Evolutionary conservation across 2,797 vertebrate species (phyloP), one percentile per base, ranked within the genome.

Genomic region (Brachymystax lenok): DNA sequence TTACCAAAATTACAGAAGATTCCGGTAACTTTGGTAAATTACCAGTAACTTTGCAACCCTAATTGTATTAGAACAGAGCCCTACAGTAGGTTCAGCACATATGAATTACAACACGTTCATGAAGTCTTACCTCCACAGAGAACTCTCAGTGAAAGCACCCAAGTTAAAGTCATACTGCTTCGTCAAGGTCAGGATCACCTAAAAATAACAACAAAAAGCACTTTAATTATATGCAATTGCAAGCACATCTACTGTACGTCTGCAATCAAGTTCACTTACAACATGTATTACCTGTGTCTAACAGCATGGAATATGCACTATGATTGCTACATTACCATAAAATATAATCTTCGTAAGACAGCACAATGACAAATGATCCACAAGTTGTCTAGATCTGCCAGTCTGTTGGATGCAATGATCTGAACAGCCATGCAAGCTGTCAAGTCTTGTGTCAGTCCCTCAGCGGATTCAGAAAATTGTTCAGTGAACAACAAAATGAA

Each of bases 121-220:
- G 46, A 28, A 35, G 51, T 74, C 96, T 88, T 95, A 99, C 98
- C 98, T 98, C 98, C 98, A 99, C 19, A 99, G 94, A 1, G 98
- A 99, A 85, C 98, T 99, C 91, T 99, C 97, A 0, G 98, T 99
- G 79, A 99, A 98, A 0, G 96, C 98, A 17, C 97, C 97, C 88
- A 99, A 78, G 90, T 99, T 99, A 93, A 99, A 97, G 92, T 99
- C 98, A 8, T 97, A 98, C 70, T 98, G 95, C 85, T 99, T 99
- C 21, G 98, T 99, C 93, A 99, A 93, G 86, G 99, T 99, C 85
- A 99, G 95, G 87, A 99, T 99, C 85, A 99, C 97, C 98, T 99
- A 84, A 4, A 51, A 88, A 88, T 84, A 71, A 78, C 54, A 68
- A 84, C 74, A 77, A 0, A 86, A 89, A 79, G 85, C 75, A 81